Conservation (phyloP, 2,113 vertebrate species). For the Ammodytes marinus region DNA sequence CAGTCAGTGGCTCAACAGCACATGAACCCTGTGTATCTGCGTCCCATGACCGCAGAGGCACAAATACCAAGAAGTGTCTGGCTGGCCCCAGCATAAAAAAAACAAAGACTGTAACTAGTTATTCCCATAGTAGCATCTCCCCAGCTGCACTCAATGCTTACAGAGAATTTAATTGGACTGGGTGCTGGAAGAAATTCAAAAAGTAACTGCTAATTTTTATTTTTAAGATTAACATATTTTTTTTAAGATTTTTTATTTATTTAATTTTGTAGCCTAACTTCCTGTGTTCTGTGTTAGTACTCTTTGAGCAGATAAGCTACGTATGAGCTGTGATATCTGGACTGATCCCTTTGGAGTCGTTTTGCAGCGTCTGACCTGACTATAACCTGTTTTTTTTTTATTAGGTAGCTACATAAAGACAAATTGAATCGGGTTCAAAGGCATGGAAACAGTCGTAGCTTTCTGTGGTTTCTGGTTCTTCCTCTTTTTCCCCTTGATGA, state of each 20-base stretch:
- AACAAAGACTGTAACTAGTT: conserved; percentile 46
- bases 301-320: not conserved
- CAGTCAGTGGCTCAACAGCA: conserved; percentile 29
- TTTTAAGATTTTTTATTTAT: no score
- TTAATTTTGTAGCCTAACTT: not conserved
- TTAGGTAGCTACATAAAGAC: not conserved
- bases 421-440: conserved; percentile 5
- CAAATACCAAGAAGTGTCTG: conserved; percentile 45
- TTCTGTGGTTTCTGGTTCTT: conserved; percentile 36
- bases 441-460: conserved; percentile 30
- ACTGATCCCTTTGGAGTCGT: not conserved
- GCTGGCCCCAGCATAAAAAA: conserved; percentile 16
- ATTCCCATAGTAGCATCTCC: conserved; percentile 11
- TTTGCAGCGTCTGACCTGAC: not conserved
- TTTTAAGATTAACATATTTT: not conserved
- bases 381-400: not conserved
- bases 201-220: not conserved
- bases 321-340: not conserved
- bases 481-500: conserved; percentile 62
- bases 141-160: conserved; percentile 9
- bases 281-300: not conserved
- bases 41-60: conserved; percentile 39
- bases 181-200: not conserved
- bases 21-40: conserved; percentile 27
- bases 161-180: not conserved